Conservation (phyloP, 1,140 invertebrate species). For the Brachionus plicatilis region DNA sequence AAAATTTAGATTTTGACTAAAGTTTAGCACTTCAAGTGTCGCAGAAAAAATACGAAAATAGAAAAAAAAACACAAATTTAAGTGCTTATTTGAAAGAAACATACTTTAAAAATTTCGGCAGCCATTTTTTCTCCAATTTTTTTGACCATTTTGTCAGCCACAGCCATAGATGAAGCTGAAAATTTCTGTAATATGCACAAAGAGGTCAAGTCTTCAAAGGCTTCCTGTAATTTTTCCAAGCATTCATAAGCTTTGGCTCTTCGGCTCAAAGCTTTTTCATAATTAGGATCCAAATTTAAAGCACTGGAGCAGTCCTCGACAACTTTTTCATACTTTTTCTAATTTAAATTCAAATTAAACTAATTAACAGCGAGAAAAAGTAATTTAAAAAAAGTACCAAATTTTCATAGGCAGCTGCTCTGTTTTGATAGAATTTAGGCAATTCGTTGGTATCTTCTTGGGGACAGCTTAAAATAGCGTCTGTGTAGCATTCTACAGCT, state of each 20-base stretch:
- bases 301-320: conserved; percentile 79
- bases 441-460: conserved; percentile 67
- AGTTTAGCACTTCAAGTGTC: no score
- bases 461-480: conserved; percentile 79
- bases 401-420: conserved; percentile 87
- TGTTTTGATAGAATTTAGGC: conserved; percentile 87
- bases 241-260: conserved; percentile 76
- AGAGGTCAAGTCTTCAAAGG: conserved; percentile 64
- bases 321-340: conserved; percentile 73
- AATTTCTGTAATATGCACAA: conserved; percentile 28
- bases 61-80: neutral
- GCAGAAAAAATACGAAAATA: neutral
- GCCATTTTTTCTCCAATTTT: conserved; percentile 39
- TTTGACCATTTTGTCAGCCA: conserved; percentile 35
- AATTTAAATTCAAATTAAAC: conserved; percentile 49
- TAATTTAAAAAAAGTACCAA: conserved; percentile 59
- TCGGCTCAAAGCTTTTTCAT: conserved; percentile 78
- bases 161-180: neutral
- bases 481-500: conserved; percentile 77
- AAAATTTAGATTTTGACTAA: no score
- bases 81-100: neutral
- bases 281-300: conserved; percentile 75
- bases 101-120: conserved; percentile 2
- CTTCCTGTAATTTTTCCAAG: conserved; percentile 68
- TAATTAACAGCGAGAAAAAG: neutral